Conservation (phyloP, 23 tunicate species). For the Oikopleura dioica region DNA sequence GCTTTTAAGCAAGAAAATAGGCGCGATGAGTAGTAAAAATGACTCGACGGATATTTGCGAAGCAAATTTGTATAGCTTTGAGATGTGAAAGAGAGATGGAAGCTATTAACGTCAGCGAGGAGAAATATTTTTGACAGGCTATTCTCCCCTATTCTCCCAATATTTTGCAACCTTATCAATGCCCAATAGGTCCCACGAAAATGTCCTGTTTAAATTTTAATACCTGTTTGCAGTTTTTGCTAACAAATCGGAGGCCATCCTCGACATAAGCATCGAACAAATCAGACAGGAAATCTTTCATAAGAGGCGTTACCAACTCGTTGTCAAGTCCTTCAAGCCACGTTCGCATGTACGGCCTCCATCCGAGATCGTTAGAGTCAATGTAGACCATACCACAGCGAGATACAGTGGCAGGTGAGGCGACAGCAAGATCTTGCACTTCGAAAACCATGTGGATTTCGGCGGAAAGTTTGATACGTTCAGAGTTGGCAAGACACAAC, state of each 20-base stretch:
- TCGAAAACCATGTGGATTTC: slow-evolving; percentile 96
- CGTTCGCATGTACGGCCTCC: slow-evolving; percentile 83
- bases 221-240: background rate
- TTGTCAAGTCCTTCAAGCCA: slow-evolving; percentile 19
- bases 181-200: no score
- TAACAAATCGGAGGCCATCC: slow-evolving; percentile 64
- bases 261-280: slow-evolving; percentile 96
- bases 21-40: no score
- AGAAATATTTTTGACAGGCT: no score
- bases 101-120: no score
- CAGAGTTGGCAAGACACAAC: slow-evolving; percentile 97
- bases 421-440: slow-evolving; percentile 99
- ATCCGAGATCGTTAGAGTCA: slow-evolving; percentile 84
- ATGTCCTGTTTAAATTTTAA: no score
- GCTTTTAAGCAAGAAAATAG: no score
- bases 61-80: no score
- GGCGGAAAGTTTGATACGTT: slow-evolving; percentile 67
- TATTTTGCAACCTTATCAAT: no score
- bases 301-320: background rate
- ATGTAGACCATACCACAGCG: slow-evolving; percentile 99
- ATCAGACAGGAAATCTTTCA: slow-evolving; percentile 48
- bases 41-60: no score
- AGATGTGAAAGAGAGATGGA: no score
- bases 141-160: no score
- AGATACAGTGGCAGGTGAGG: slow-evolving; percentile 98